Base-by-base conservation (phyloP, 2,888 invertebrate species). In the Furcula furcula region DNA sequence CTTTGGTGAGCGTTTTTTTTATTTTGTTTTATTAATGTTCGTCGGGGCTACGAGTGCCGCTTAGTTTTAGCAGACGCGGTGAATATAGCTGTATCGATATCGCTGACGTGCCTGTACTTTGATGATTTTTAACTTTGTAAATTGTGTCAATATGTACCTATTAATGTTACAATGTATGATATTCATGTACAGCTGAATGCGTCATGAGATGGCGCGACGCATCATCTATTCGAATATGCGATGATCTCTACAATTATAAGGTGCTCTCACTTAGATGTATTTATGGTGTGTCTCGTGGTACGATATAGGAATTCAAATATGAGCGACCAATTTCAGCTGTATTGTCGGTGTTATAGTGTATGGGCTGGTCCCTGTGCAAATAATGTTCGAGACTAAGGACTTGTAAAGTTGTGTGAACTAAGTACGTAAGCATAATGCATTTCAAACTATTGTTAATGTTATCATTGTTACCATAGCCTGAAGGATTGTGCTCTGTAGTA, bases 181-280 rank as follows among this genome's bases (percentile, higher is more conserved):
- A 82, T 78, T 78, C 64, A 68, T 80, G 84, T 81, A 82, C 72
- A 78, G 79, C 72, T 67, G 66, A 63, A 56, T 58, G 75, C 71
- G 86, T 79, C 86, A 86, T 88, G 65, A 72, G 77, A 87, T 87
- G 87, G 82, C 76, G 71, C 62, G 65, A 55, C 57, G 65, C 69
- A 67, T 75, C 78, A 75, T 76, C 73, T 74, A 41, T 42, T 65
- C 67, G 55, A 72, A 69, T 77, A 65, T 76, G 78, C 74, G 76
- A 80, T 86, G 88, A 89, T 89, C 86, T 89, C 88, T 89, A 88
- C 87, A 86, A 88, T 89, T 87, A 83, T 86, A 86, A 88, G 89
- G 89, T 89, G 89, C 89, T 89, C 87, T 85, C 80, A 82, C 71
- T 77, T 87, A 86, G 83, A 76, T 78, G 79, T 80, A 84, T 80